These are phyloP conservation scores for Eleginops maclovinus DNA, from an alignment of 2,113 vertebrate genomes.

Conservation along the genomic window DNA sequence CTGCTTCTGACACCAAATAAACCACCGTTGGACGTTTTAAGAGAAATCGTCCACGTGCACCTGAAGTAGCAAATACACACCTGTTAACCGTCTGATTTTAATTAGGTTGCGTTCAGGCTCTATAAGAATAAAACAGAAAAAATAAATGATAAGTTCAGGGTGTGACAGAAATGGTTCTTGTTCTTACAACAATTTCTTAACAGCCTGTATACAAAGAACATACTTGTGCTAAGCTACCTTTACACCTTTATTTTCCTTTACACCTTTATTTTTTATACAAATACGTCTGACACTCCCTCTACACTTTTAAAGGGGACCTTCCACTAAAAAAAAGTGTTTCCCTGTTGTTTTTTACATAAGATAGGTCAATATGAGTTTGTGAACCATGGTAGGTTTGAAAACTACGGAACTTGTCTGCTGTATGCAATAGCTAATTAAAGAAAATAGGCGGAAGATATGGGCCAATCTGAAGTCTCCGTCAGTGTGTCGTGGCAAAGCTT, in stretches of 20 bases:
- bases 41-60: too few relatives aligned
- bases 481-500: too few relatives aligned
- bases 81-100: constrained; percentile 13
- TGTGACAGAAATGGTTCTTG: not conserved
- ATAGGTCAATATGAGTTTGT: too few relatives aligned
- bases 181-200: not conserved
- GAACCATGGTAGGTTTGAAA: too few relatives aligned
- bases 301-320: too few relatives aligned
- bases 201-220: not conserved
- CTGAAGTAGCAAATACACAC: not conserved
- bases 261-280: not conserved
- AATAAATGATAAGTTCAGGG: not conserved
- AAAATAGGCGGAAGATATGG: too few relatives aligned
- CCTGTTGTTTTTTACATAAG: too few relatives aligned
- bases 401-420: too few relatives aligned
- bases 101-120: constrained; percentile 39
- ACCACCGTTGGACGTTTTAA: accelerated
- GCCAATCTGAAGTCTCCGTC: too few relatives aligned
- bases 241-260: not conserved
- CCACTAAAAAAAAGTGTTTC: too few relatives aligned
- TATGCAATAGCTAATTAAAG: too few relatives aligned
- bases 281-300: not conserved
- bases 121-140: not conserved
- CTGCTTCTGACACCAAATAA: not conserved
- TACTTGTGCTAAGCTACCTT: too few relatives aligned